Conservation (phyloP, 2,888 invertebrate species). For the Sarcophaga variegata region DNA sequence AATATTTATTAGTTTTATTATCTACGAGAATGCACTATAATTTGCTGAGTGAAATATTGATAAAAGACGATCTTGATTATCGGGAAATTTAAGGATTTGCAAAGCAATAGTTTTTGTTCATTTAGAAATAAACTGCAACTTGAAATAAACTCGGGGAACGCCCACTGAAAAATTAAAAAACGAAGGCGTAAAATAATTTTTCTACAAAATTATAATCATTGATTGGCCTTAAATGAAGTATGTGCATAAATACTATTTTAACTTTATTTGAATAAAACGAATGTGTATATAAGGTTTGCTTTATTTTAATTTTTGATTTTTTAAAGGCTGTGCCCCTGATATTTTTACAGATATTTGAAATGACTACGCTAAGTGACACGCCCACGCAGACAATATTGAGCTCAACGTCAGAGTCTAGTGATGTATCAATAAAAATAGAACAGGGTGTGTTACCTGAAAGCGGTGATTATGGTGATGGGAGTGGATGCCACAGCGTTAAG, state of each 20-base stretch:
- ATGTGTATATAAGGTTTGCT: background rate
- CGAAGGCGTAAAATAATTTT: conserved; percentile 60
- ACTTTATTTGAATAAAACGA: background rate
- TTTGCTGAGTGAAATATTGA: background rate
- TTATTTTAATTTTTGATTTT: background rate
- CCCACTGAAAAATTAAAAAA: conserved; percentile 67
- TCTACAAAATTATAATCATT: conserved; percentile 13
- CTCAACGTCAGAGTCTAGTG: conserved; percentile 44
- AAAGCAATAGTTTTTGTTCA: background rate
- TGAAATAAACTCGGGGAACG: conserved; percentile 54
- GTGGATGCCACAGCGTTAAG: conserved; percentile 30
- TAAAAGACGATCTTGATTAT: background rate
- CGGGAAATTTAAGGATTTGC: background rate
- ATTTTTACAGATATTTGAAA: conserved; percentile 59
- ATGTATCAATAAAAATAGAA: conserved; percentile 65
- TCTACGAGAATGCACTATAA: background rate
- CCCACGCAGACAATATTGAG: conserved; percentile 64
- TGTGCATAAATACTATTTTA: conserved; percentile 1
- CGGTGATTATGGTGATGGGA: conserved; percentile 54
- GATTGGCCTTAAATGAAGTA: conserved; percentile 43
- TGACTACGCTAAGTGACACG: conserved; percentile 70
- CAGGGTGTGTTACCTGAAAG: conserved; percentile 64
- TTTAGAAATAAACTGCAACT: background rate
- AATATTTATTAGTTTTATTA: background rate
- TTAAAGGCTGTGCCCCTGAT: background rate